Percentiles rank a stretch among this genome's conserved stretches.
Conservation (phyloP, 92 coral and sea anemone species). For the Anthopleura xanthogrammica region DNA sequence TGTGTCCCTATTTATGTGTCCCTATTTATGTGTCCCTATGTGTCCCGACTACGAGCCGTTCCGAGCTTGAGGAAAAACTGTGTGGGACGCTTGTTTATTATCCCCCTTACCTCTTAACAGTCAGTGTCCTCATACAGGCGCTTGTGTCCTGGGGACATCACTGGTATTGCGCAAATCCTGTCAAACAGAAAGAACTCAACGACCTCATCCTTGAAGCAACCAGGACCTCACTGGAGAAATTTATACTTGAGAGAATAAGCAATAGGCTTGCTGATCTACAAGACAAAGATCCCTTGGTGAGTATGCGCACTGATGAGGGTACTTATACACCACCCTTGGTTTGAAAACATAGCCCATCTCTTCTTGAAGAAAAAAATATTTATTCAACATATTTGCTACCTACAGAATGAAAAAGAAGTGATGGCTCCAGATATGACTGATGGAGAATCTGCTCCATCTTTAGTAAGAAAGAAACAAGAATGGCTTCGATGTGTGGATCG, state of each 20-base stretch:
- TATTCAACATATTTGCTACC: not conserved
- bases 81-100: no score
- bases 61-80: no score
- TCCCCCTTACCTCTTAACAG: not conserved
- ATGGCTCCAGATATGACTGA: not conserved
- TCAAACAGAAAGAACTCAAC: constrained; percentile 36
- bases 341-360: no score
- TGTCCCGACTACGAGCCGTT: no score
- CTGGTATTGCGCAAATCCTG: constrained; percentile 27
- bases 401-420: not conserved
- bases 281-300: not conserved
- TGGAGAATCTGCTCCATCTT: not conserved
- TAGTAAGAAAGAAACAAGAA: not conserved
- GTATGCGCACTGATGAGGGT: not conserved
- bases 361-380: no score
- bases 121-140: not conserved
- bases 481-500: not conserved
- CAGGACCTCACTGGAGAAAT: constrained; percentile 19
- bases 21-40: no score
- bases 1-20: no score
- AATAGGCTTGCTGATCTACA: not conserved
- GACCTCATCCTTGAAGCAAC: constrained; percentile 33
- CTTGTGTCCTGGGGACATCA: constrained; percentile 32
- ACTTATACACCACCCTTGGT: no score
- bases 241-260: not conserved